A percentile compares a stretch with the other conserved stretches of the same genome.
Evolutionary conservation across 1,140 invertebrate species (phyloP).

Genomic region (Acyrthosiphon pisum): DNA sequence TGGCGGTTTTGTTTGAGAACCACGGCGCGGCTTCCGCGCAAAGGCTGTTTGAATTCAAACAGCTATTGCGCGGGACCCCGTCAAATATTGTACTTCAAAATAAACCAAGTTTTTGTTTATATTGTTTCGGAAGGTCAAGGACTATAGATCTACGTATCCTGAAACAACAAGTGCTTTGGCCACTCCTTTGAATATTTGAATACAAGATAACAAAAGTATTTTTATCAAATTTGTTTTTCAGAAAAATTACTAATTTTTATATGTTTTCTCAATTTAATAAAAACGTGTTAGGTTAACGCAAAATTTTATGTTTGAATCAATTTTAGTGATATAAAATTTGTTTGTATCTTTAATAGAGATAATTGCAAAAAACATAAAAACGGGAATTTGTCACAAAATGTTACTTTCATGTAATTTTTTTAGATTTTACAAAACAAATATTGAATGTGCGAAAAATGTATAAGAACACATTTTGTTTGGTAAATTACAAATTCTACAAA

Average conservation of each 20-base stretch:
- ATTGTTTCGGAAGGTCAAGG: slow-evolving; percentile 11
- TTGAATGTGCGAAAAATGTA: neutral
- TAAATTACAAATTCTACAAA: slow-evolving; percentile 13
- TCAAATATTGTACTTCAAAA: neutral
- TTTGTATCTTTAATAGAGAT: neutral
- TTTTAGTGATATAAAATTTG: neutral
- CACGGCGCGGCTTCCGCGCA: too few relatives aligned
- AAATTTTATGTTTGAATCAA: neutral
- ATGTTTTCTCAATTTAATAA: slow-evolving; percentile 2
- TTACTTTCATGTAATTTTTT: neutral
- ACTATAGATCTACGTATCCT: slow-evolving; percentile 1
- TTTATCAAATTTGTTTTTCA: neutral
- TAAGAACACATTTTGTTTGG: slow-evolving; percentile 6
- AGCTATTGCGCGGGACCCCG: too few relatives aligned
- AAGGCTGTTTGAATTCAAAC: too few relatives aligned
- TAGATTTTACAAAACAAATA: slow-evolving; percentile 3
- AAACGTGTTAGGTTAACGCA: neutral
- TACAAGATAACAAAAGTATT: neutral
- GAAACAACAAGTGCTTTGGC: neutral
- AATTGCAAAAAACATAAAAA: slow-evolving; percentile 12
- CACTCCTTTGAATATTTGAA: slow-evolving; percentile 5
- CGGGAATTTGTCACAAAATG: neutral
- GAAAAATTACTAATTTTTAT: slow-evolving; percentile 7
- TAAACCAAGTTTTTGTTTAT: neutral
- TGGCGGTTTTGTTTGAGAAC: too few relatives aligned